Base-by-base conservation (phyloP, 1,140 invertebrate genomes). In the Metaphire vulgaris region DNA sequence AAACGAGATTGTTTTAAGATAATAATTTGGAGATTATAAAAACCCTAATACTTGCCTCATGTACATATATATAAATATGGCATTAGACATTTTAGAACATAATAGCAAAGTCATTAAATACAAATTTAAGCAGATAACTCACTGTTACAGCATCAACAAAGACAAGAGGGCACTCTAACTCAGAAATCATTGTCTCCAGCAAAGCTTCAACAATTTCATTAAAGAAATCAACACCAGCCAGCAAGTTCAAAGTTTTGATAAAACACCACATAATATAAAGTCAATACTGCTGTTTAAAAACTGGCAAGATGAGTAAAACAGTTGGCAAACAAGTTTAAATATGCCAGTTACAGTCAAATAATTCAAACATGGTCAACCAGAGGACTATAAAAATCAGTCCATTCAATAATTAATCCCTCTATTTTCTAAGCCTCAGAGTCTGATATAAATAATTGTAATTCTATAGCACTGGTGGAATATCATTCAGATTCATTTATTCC, bases 61-160 rank as follows among this genome's bases (percentile, higher is more conserved):
- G 26, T n/a, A 16, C 21, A 14, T 2, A 74, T 12, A 12, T 21
- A 0, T 14, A 65, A n/a, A 32, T 65, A 12, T 74, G 34, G 21
- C 14, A 28, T n/a, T n/a, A n/a, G n/a, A n/a, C n/a, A n/a, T n/a
- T n/a, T n/a, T n/a, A n/a, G n/a, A n/a, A n/a, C n/a, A n/a, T n/a
- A n/a, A n/a, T n/a, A n/a, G n/a, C n/a, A n/a, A n/a, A n/a, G 2
- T 15, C 71, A 74, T 33, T 75, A 32, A 26, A 33, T 41, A 2
- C 21, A 34, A 30, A 21, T 21, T 2, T 29, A 2, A 15, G 32
- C 26, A 41, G 21, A 76, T n/a, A 21, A 83, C 83, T 82, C 79
- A 92, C 82, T 77, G 84, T 84, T 80, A 91, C 91, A 1, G 89
- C 87, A 72, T 91, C 90, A 70, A 83, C 80, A 80, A 82, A 88